Evolutionary conservation across 2,888 invertebrate genomes (phyloP).

Genomic region (Tetragonisca angustula): DNA sequence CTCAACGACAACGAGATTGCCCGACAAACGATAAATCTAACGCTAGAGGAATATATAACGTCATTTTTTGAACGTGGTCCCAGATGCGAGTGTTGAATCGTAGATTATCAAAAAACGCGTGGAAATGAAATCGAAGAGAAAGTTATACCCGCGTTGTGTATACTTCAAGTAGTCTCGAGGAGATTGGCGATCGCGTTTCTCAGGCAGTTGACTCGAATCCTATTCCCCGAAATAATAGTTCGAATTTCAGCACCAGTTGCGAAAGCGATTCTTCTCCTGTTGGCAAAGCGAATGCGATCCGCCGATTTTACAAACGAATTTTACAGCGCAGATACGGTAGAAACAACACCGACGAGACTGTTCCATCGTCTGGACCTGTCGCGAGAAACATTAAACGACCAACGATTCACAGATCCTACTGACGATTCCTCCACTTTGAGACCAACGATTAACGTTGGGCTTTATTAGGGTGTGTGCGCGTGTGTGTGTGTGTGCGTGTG

Average conservation of each 20-base stretch:
- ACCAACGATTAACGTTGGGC: too few species aligned
- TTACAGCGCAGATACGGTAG: too few species aligned
- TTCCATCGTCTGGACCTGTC: not conserved
- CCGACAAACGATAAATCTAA: conserved; percentile 25
- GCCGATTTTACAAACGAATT: not conserved
- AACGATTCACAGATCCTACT: too few species aligned
- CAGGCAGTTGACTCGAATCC: not conserved
- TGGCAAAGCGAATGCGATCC: conserved; percentile 23
- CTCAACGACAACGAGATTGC: not conserved
- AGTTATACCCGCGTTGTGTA: not conserved
- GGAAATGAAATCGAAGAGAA: conserved; percentile 1
- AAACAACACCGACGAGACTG: not conserved
- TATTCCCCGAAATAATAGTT: not conserved
- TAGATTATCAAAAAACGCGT: conserved; percentile 22
- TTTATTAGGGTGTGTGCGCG: not conserved
- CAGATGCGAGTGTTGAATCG: conserved; percentile 44
- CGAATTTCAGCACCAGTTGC: not conserved
- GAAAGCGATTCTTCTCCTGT: not conserved
- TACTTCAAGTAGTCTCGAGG: not conserved
- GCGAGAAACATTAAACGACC: not conserved
- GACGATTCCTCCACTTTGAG: too few species aligned
- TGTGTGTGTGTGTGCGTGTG: not conserved
- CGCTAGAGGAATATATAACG: conserved; percentile 35
- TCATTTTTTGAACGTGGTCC: conserved; percentile 52
- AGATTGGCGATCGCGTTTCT: conserved; percentile 1